phyloP scores from a whole-genome alignment of 2,113 vertebrate species.

The Isurus oxyrinchus region DNA sequence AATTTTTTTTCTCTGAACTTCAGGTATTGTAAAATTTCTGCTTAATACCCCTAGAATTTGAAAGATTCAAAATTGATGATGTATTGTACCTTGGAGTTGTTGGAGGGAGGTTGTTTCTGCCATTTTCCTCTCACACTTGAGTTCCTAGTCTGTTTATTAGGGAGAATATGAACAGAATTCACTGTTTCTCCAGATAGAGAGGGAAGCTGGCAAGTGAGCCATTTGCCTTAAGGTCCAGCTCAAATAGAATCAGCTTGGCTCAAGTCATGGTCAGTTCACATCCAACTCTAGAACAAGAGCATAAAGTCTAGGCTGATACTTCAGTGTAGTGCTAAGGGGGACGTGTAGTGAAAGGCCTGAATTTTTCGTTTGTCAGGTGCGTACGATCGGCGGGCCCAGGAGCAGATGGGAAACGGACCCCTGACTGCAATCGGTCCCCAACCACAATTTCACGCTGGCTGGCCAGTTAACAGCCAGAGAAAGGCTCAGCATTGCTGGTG shows the following conservation, averaged over 20 bases:
- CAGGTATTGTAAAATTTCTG: neutral
- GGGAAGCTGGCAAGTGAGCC: neutral
- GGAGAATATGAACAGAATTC: neutral
- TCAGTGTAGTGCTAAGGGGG: too few species aligned
- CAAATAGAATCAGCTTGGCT: neutral
- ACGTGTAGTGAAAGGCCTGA: too few species aligned
- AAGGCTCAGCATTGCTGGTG: too few species aligned
- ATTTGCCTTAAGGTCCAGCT: neutral
- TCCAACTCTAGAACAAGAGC: neutral
- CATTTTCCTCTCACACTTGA: neutral
- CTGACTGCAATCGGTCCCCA: too few species aligned
- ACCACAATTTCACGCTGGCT: too few species aligned
- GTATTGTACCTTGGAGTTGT: neutral
- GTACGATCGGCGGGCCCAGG: too few species aligned
- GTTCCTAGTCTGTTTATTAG: neutral
- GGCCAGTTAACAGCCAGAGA: too few species aligned
- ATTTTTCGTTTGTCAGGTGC: too few species aligned
- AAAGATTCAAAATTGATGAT: neutral
- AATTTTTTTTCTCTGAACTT: neutral
- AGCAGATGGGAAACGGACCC: too few species aligned
- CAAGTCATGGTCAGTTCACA: neutral
- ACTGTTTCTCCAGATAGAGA: neutral
- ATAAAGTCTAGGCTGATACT: too few species aligned
- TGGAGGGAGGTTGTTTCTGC: neutral
- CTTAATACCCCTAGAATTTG: neutral